phyloP scores from a whole-genome alignment of 1,140 invertebrate genomes.

The Ptiloglossa arizonensis region DNA sequence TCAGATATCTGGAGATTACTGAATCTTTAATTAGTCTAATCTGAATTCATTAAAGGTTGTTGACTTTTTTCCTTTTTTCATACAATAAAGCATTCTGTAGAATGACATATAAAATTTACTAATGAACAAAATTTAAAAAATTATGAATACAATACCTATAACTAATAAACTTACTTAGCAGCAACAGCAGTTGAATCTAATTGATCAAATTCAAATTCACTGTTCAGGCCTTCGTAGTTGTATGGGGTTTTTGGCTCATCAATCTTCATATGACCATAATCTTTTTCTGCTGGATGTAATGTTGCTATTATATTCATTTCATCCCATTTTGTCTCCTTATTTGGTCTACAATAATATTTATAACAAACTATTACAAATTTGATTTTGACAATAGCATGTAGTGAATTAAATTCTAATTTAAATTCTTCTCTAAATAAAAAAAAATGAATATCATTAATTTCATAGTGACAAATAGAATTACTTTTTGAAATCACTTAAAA shows the following conservation, averaged over 20 bases:
- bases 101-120: background rate
- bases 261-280: slow-evolving; percentile 99
- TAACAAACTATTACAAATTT: background rate
- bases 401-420: background rate
- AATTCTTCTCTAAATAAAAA: background rate
- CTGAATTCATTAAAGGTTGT: background rate
- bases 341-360: slow-evolving; percentile 80
- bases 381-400: background rate
- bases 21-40: no score
- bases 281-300: slow-evolving; percentile 98
- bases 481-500: background rate
- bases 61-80: background rate
- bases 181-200: slow-evolving; percentile 90
- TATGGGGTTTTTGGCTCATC: slow-evolving; percentile 99
- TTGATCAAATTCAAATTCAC: slow-evolving; percentile 87
- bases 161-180: slow-evolving; percentile 84
- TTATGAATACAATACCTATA: background rate
- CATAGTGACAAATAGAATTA: no score
- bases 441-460: no score
- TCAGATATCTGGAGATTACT: no score
- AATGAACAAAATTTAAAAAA: background rate
- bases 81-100: background rate
- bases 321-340: slow-evolving; percentile 96
- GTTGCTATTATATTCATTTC: slow-evolving; percentile 99
- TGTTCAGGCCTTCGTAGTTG: slow-evolving; percentile 87